Percentiles rank a stretch among this genome's conserved stretches.
These are phyloP conservation scores for Chelon auratus DNA, from an alignment of 2,797 vertebrate genomes.

Conservation along the genomic window DNA sequence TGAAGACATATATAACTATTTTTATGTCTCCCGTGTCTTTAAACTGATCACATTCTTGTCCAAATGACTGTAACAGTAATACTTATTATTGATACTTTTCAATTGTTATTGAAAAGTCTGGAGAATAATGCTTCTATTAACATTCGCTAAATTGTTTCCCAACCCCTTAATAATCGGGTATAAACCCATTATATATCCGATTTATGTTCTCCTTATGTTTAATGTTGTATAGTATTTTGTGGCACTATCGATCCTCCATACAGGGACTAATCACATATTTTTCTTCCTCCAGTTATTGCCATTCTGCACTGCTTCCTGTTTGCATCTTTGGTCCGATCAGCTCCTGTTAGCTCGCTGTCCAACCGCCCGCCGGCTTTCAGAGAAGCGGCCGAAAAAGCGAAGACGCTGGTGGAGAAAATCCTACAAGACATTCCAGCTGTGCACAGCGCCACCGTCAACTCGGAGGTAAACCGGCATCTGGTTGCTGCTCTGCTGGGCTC, in stretches of 20 bases:
- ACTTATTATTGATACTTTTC: too few species aligned
- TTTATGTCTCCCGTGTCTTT: too few species aligned
- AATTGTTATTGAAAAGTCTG: too few species aligned
- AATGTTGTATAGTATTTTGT: not conserved
- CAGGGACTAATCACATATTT: not conserved
- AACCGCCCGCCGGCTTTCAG: slow-evolving; percentile 38
- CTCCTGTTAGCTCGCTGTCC: slow-evolving; percentile 55
- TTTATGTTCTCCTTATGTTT: not conserved
- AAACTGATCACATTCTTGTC: too few species aligned
- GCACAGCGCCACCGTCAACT: slow-evolving; percentile 63
- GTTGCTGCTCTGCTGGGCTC: not conserved
- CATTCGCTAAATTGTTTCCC: too few species aligned
- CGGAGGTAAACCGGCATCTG: slow-evolving; percentile 21
- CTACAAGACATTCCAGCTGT: slow-evolving; percentile 49
- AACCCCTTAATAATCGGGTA: not conserved
- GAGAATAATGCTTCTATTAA: too few species aligned
- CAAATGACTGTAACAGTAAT: too few species aligned
- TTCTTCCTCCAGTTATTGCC: slow-evolving; percentile 45
- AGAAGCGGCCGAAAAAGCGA: slow-evolving; percentile 68
- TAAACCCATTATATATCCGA: too few species aligned
- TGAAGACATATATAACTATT: too few species aligned
- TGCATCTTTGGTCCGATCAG: slow-evolving; percentile 42
- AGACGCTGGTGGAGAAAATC: slow-evolving; percentile 82
- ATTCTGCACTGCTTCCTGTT: slow-evolving; percentile 62
- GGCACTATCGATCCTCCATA: not conserved